Evolutionary conservation across 2,888 invertebrate genomes (phyloP), one percentile per base, ranked within the genome.

Genomic region (Hirtodrosophila cameraria): DNA sequence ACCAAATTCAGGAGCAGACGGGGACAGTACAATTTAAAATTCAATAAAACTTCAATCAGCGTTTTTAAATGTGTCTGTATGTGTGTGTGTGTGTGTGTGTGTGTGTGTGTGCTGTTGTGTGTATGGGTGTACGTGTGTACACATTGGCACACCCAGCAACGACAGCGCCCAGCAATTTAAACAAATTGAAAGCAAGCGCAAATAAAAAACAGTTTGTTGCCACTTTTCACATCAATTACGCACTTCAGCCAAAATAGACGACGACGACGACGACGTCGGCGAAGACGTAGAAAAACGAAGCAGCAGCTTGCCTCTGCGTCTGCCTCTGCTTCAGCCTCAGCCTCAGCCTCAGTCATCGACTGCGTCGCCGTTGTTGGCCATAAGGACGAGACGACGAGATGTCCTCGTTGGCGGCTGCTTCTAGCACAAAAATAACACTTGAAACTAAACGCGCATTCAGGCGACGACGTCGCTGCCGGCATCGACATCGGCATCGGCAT

Each of bases 381-480:
- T 55, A 50, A 65, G 65, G 61, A 62, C 49, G 71, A 67, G 63
- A 59, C 73, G 73, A 38, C 45, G 50, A 68, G 72, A 72, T 70
- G 70, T 72, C 57, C 70, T 71, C 73, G 70, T 71, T 67, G 70
- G 61, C 64, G 64, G 75, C 76, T 55, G 77, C 72, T 72, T 75
- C 85, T 81, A 84, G 85, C 73, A 86, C 80, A 85, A 82, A 86
- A 83, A 83, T 86, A 83, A 86, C 86, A 86, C 83, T 83, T 86
- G 77, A 86, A 86, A 83, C 81, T 84, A 83, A 83, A 83, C 78
- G 81, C 83, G 86, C 85, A 81, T 81, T 81, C 80, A 84, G 75
- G 59, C 75, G 53, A 60, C 75, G 55, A 62, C 67, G 63, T 33
- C 46, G 67, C 64, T 55, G 72, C 39, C 50, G 50, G 46, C 50